A percentile compares a stretch with the other conserved stretches of the same genome.
Evolutionary conservation across 2,888 invertebrate species (phyloP).

Genomic region (Phragmatobia fuliginosa): DNA sequence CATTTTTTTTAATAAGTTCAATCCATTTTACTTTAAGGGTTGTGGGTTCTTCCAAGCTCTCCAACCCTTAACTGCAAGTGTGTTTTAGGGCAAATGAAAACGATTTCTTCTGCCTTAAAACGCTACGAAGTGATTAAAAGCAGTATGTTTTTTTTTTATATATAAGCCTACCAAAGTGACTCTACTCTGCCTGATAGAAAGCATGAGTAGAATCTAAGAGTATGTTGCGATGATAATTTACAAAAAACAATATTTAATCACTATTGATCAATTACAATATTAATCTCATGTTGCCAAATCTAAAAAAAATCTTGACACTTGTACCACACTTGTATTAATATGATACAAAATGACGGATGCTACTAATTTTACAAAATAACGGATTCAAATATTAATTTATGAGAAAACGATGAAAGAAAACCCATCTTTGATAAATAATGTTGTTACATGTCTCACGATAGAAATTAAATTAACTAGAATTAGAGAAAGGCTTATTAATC

Average conservation of each 20-base stretch:
- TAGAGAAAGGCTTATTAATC: slow-evolving; percentile 2
- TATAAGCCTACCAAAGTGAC: too few species aligned
- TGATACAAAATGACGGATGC: slow-evolving; percentile 34
- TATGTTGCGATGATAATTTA: too few species aligned
- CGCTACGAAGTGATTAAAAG: too few species aligned
- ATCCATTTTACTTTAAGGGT: not conserved
- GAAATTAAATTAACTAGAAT: slow-evolving; percentile 10
- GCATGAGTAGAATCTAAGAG: too few species aligned
- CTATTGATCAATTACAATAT: too few species aligned
- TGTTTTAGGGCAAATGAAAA: too few species aligned
- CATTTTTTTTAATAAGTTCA: not conserved
- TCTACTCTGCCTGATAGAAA: too few species aligned
- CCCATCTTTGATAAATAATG: slow-evolving; percentile 23
- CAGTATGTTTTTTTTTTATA: too few species aligned
- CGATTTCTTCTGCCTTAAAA: too few species aligned
- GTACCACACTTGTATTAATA: slow-evolving; percentile 13
- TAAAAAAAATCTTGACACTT: slow-evolving; percentile 19
- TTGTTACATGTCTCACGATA: not conserved
- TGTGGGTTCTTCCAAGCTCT: too few species aligned
- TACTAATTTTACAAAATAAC: slow-evolving; percentile 41
- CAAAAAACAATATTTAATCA: too few species aligned
- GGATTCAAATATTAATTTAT: slow-evolving; percentile 22
- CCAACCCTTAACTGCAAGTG: too few species aligned
- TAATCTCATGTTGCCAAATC: not conserved
- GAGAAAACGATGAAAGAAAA: slow-evolving; percentile 30